Conservation (phyloP, 2,888 invertebrate genomes). For the Sussaba pulchella region DNA sequence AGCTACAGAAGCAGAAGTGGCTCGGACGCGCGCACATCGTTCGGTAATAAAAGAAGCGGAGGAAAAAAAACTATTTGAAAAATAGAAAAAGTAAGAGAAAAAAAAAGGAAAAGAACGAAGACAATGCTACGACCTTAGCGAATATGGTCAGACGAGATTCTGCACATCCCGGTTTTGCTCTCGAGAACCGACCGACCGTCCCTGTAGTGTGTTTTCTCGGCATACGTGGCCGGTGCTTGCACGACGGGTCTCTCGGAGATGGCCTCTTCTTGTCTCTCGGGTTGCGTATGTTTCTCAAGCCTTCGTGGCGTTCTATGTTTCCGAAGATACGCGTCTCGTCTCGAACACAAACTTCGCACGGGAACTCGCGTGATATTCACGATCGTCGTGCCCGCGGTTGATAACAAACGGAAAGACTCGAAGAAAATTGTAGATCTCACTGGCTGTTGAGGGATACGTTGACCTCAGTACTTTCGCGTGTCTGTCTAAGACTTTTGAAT, state of each 20-base stretch:
- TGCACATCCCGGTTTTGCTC: conserved; percentile 67
- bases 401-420: neutral
- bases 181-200: conserved; percentile 68
- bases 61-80: too few relatives aligned
- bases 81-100: too few relatives aligned
- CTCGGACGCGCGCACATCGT: conserved; percentile 11
- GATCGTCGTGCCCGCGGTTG: neutral
- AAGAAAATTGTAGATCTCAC: too few relatives aligned
- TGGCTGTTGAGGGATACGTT: neutral
- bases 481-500: too few relatives aligned
- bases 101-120: conserved; percentile 58
- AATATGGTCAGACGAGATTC: conserved; percentile 80
- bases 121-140: conserved; percentile 80
- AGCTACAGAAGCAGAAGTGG: conserved; percentile 6
- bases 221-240: conserved; percentile 38
- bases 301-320: conserved; percentile 53
- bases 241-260: too few relatives aligned
- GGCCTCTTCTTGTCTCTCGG: conserved; percentile 29
- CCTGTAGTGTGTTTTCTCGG: conserved; percentile 15
- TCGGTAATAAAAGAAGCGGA: conserved; percentile 56
- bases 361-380: neutral
- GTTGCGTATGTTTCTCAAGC: too few relatives aligned
- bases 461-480: too few relatives aligned
- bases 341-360: conserved; percentile 16
- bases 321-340: conserved; percentile 14